A percentile compares a stretch with the other conserved stretches of the same genome.
phyloP scores from a whole-genome alignment of 2,113 vertebrate genomes.

The Corynorhinus townsendii region DNA sequence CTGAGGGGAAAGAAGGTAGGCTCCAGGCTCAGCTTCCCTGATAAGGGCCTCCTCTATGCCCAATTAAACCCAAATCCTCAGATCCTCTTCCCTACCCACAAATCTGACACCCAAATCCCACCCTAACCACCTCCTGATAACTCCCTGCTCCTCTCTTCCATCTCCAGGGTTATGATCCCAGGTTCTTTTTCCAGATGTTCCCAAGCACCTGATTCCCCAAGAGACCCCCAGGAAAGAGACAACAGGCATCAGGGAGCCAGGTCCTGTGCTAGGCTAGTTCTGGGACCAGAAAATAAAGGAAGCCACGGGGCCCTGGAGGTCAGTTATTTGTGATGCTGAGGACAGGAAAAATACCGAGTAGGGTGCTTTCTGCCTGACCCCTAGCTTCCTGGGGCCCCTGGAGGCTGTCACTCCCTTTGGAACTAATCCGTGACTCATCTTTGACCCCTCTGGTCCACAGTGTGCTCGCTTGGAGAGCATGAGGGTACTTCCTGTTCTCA shows the following conservation, averaged over 20 bases:
- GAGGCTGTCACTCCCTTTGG: not conserved
- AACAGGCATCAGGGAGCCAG: not conserved
- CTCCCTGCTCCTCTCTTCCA: not conserved
- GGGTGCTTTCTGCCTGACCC: not conserved
- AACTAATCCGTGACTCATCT: not conserved
- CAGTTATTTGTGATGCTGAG: not conserved
- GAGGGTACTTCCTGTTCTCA: not conserved
- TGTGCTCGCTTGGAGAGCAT: not conserved
- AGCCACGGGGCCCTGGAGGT: rapidly evolving
- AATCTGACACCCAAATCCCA: not conserved
- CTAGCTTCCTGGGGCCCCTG: not conserved
- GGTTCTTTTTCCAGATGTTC: not conserved
- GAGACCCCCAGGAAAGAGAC: not conserved
- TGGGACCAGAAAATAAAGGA: not conserved
- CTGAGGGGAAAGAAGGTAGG: not conserved
- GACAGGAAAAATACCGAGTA: not conserved
- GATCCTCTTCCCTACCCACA: not conserved
- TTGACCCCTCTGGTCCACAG: not conserved
- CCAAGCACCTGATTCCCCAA: not conserved
- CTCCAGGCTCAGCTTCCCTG: not conserved
- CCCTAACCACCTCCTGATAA: no score
- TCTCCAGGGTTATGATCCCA: not conserved
- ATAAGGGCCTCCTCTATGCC: not conserved
- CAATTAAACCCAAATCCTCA: not conserved
- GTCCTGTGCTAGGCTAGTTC: not conserved